Base-by-base conservation (phyloP, 2,113 vertebrate genomes). In the Neodon shergylaensis region DNA sequence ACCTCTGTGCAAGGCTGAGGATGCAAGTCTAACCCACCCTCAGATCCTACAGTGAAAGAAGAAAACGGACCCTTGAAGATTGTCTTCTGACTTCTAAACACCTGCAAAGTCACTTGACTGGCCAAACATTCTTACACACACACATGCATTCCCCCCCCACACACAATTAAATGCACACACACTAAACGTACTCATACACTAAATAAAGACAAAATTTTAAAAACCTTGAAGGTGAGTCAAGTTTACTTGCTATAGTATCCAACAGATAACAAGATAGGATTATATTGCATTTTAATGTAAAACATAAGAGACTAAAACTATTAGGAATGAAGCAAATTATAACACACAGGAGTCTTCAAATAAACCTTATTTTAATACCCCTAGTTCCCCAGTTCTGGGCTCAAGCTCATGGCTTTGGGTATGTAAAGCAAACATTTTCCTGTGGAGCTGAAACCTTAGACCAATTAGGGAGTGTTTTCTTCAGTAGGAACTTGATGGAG, bases 241-340 rank as follows among this genome's bases (percentile, higher is more conserved):
- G 11, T 94, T 94, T 97, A 42, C 44, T 79, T 88, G 42, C 94
- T 91, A 86, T 82, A 94, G 68, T 81, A 26, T 70, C 24, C 36
- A 81, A 28, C 39, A 96, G 88, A 63, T 24, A 88, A 13, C 6
- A 94, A 70, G 83, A 66, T 42, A 17, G 22, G 24, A 42, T 58
- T 44, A 49, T 84, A 81, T n/a, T 79, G 8, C 1, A 52, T 90
- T 91, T 94, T 12, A 94, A 96, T 81, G 33, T 31, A 16, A 92
- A 44, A 88, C 63, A 47, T 54, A 47, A 5, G 68, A 8, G 47
- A 44, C 26, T 58, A 87, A 14, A 74, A 6, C 33, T 73, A 44
- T 49, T 94, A 54, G 42, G n/a, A 58, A 95, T 39, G 65, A 88
- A 44, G 44, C 31, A 68, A 94, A 76, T 14, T 84, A 47, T 82